Base-by-base conservation (phyloP, 2,888 invertebrate genomes). In the Bursaphelenchus okinawaensis region DNA sequence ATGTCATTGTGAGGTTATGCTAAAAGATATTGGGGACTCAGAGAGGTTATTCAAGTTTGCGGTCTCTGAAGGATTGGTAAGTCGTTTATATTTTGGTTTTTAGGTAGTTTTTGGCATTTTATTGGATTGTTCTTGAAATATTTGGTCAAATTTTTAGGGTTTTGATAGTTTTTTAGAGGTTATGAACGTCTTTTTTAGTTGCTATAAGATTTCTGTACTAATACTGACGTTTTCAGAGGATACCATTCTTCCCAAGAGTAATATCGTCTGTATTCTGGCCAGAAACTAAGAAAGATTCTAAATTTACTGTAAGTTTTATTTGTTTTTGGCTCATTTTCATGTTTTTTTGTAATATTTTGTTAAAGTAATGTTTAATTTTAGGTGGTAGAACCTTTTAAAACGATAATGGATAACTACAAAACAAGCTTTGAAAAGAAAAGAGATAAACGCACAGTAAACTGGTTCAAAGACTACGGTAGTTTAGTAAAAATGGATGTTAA, bases 201-300 rank as follows among this genome's bases (percentile, higher is more conserved):
- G n/a, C n/a, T n/a, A n/a, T n/a, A n/a, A n/a, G n/a, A n/a, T n/a
- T n/a, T n/a, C n/a, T n/a, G n/a, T n/a, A n/a, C n/a, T n/a, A n/a
- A n/a, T n/a, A n/a, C n/a, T n/a, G n/a, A n/a, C n/a, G n/a, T 23
- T 69, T 77, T 12, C 81, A 88, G 84, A 84, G 85, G 52, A 88
- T 90, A 70, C 87, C 88, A 24, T 87, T 90, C 27, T 89, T 89
- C 73, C 90, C 92, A 0, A 88, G 95, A 85, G 92, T 96, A 74
- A 86, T 98, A n/a, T 96, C 95, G 0, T 92, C 93, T 1, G 94
- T 96, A 83, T 98, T 95, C 86, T 98, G 96, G 96, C 96, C 96
- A 0, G 70, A 73, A 19, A 26, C 73, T 7, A 69, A 72, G 16
- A n/a, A 28, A 19, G 76, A 73, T 4, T 58, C 56, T 9, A 55